Base-by-base conservation (phyloP, 2,888 invertebrate species). In the Chrysomela aeneicollis region DNA sequence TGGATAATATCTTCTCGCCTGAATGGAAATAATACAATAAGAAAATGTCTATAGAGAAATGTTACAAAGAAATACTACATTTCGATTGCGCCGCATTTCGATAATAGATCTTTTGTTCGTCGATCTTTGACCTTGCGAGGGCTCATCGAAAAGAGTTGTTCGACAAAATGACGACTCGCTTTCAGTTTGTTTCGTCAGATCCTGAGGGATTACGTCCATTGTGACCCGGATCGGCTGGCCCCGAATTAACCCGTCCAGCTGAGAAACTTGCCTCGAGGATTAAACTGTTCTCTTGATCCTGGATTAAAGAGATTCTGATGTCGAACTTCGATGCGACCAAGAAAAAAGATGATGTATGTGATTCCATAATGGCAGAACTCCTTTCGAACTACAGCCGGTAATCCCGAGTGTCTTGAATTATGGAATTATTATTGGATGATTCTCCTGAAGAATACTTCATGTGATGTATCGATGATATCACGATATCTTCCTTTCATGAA, bases 211-310 rank as follows among this genome's bases (percentile, higher is more conserved):
- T 81, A 80, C 73, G 71, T 74, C 78, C 76, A 80, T 81, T 81
- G 81, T 80, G 78, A 77, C 78, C 78, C 78, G 73, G 75, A 73
- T 73, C 70, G 71, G 73, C 74, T 71, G 69, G 72, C 71, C 73
- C 74, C 68, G 77, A 78, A 80, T 79, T 79, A 80, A 78, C 78
- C 77, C 73, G 74, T 74, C 79, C 77, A 77, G 79, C 77, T 78
- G 77, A 76, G 76, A 77, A 79, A 79, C 78, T 80, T 79, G 77
- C 79, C 77, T 71, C 70, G 72, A 78, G 79, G 80, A 81, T 81
- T 80, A 81, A 77, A 78, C 76, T 77, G 78, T 80, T 79, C 76
- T 74, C 76, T 73, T 76, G 78, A 78, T 77, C 78, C 76, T 73
- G 79, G 79, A 80, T 80, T 79, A 79, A 77, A 77, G 76, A 76